Evolutionary conservation across 2,113 vertebrate species (phyloP).

Genomic region (Emydura subglobosa): DNA sequence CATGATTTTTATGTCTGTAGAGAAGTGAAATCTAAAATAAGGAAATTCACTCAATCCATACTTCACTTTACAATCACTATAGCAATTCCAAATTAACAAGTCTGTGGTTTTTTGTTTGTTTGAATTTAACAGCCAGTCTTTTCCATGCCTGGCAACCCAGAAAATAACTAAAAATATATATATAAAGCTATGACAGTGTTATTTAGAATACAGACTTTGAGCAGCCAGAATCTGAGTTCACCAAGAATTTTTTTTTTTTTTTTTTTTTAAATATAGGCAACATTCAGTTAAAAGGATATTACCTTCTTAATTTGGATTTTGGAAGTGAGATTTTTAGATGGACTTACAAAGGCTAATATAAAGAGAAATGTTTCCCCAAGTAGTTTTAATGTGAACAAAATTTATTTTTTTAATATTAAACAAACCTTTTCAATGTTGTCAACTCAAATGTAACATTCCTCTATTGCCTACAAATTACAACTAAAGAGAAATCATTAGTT

Average conservation of each 20-base stretch:
- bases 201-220: background rate
- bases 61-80: background rate
- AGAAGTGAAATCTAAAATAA: background rate
- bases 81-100: background rate
- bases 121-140: background rate
- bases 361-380: background rate
- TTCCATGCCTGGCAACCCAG: background rate
- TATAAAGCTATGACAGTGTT: background rate
- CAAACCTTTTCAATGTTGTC: background rate
- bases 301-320: background rate
- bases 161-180: background rate
- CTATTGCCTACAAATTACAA: background rate
- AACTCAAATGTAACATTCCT: background rate
- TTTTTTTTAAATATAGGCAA: background rate
- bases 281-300: background rate
- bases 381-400: background rate
- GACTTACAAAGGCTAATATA: background rate
- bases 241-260: background rate
- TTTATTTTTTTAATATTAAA: background rate
- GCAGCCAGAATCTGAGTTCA: background rate
- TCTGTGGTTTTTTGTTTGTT: background rate
- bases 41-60: accelerated
- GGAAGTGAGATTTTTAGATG: background rate
- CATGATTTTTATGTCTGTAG: background rate
- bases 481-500: background rate